Evolutionary conservation across 2,797 vertebrate species (phyloP), one percentile per base, ranked within the genome.

Genomic region (Synanceia verrucosa): DNA sequence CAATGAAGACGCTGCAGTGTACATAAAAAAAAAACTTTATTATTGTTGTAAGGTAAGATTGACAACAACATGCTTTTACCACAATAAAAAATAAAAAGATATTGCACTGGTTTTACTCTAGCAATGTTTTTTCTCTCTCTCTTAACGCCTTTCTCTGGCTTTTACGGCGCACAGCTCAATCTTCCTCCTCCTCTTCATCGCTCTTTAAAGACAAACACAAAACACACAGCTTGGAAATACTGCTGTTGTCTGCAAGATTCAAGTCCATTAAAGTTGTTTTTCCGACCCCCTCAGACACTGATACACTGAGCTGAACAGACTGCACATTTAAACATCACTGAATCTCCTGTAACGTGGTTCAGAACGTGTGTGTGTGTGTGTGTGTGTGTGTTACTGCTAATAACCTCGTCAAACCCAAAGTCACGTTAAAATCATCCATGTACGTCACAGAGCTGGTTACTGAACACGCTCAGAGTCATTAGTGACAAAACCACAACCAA

Each of bases 1-100:
- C 34, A 57, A 74, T 72, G 5, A 69, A 67, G 51, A 71, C 65
- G 36, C 68, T 31, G 46, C n/a, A n/a, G 9, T 4, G 28, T 88
- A 73, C 78, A 82, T 86, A 93, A 88, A 93, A 89, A n/a, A 60
- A 70, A 60, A 60, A 2, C 94, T 94, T 95, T 96, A 89, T 96
- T 96, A 94, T 90, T 88, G 85, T 91, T 87, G 90, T 90, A 91
- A 93, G 91, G 91, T 93, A 93, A 88, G 92, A 94, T 89, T 88
- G 93, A 96, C 94, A 94, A 93, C 94, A 84, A 96, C 95, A 96
- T 96, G 96, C 95, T 92, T 94, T 94, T 92, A 96, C 94, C 94
- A 95, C 94, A 91, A 92, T 84, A 88, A 81, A 93, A 94, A 94
- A 95, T 92, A 92, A 95, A 95, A 95, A 94, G 93, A 92, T 96